phyloP scores from a whole-genome alignment of 2,113 vertebrate genomes.

The Tauraco erythrolophus region DNA sequence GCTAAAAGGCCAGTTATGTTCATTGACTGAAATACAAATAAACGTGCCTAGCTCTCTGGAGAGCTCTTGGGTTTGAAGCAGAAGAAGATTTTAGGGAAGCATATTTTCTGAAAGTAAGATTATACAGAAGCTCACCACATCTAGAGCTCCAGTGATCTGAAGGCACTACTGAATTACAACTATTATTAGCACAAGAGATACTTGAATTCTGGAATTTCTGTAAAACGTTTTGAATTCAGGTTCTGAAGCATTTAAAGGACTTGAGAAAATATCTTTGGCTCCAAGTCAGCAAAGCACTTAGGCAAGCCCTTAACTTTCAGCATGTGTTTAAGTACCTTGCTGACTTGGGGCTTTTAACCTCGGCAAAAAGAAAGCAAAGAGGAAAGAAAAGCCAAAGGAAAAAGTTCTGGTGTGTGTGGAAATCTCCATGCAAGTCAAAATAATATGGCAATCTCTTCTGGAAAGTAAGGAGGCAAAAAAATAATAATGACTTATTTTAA shows the following conservation, averaged over 20 bases:
- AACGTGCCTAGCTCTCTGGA: background rate
- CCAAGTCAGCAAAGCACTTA: constrained; percentile 66
- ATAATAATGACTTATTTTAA: background rate
- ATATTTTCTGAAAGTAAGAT: background rate
- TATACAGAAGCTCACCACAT: background rate
- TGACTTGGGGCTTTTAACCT: constrained; percentile 62
- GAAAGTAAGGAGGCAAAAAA: constrained; percentile 8
- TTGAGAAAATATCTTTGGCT: constrained; percentile 64
- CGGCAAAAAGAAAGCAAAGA: background rate
- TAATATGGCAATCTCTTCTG: background rate
- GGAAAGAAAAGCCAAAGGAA: constrained; percentile 1
- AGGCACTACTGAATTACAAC: constrained; percentile 3
- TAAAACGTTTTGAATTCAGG: constrained; percentile 19
- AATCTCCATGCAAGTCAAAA: background rate
- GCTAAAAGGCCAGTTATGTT: constrained; percentile 10
- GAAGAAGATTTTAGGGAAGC: background rate
- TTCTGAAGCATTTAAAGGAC: constrained; percentile 49
- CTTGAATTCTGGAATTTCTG: constrained; percentile 57
- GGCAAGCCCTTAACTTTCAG: constrained; percentile 62
- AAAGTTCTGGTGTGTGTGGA: background rate
- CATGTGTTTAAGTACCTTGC: constrained; percentile 68
- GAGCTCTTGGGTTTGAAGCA: background rate
- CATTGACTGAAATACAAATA: constrained; percentile 43
- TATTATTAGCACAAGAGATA: constrained; percentile 43
- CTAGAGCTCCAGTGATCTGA: background rate